Conservation (phyloP, 2,888 invertebrate genomes). For the Rhagonycha lutea region DNA sequence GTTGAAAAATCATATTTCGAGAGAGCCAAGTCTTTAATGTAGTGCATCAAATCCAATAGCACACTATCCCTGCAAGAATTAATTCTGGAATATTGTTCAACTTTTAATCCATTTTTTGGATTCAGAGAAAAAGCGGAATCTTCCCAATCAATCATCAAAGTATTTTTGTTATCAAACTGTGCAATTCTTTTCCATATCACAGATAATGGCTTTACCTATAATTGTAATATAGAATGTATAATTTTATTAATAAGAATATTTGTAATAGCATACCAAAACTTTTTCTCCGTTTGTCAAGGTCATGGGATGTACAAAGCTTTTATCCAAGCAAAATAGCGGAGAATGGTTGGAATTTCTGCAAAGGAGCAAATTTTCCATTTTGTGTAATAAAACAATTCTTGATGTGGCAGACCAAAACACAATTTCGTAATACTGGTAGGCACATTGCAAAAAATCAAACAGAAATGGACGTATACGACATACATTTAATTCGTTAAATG, state of each 20-base stretch:
- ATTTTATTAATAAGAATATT: not conserved
- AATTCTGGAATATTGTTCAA: not conserved
- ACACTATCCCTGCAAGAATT: not conserved
- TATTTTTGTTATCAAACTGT: not conserved
- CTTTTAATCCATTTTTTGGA: not conserved
- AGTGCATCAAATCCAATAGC: not conserved
- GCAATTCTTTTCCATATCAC: not conserved
- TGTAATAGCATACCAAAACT: not conserved
- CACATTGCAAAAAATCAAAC: not conserved
- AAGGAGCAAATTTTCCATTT: not conserved
- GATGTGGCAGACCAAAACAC: not conserved
- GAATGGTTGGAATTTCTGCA: not conserved
- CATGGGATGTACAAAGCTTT: not conserved
- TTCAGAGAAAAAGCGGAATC: not conserved
- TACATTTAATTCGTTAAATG: not conserved
- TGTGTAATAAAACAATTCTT: not conserved
- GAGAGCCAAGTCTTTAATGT: not conserved
- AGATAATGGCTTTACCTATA: not conserved
- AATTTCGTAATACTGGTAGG: not conserved
- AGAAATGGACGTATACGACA: not conserved
- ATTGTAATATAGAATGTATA: not conserved
- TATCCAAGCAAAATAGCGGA: not conserved
- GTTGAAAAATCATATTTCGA: not conserved
- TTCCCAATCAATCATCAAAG: not conserved
- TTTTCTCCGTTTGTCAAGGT: not conserved